Conservation (phyloP, 2,888 invertebrate species). For the Pheosia gnoma region DNA sequence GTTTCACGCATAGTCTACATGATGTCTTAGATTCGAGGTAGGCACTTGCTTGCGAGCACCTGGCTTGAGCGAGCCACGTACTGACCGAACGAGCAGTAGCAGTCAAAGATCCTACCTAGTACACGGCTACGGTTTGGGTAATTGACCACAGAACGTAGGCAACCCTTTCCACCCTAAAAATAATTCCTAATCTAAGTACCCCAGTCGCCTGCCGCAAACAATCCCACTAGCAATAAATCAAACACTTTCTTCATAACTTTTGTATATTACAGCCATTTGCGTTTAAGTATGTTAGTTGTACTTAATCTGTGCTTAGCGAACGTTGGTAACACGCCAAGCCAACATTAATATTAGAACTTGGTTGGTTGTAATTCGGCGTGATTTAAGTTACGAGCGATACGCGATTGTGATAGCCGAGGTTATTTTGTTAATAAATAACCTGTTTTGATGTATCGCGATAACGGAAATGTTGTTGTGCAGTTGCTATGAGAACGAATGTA, state of each 20-base stretch:
- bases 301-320: slow-evolving; percentile 70
- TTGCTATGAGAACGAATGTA: too few species aligned
- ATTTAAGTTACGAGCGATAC: slow-evolving; percentile 21
- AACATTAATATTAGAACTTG: slow-evolving; percentile 77
- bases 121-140: not conserved
- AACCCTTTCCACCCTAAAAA: not conserved
- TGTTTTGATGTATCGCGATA: not conserved
- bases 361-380: slow-evolving; percentile 46
- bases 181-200: not conserved
- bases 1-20: too few species aligned
- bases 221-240: slow-evolving; percentile 53
- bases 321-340: slow-evolving; percentile 70
- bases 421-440: not conserved
- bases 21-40: too few species aligned
- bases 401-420: slow-evolving; percentile 6
- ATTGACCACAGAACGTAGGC: not conserved
- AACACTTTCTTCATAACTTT: slow-evolving; percentile 48
- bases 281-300: slow-evolving; percentile 56
- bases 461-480: not conserved
- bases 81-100: too few species aligned
- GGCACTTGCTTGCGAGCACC: too few species aligned
- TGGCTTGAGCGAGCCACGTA: too few species aligned
- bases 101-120: too few species aligned
- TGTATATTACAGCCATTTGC: slow-evolving; percentile 41
- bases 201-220: slow-evolving; percentile 15